Conservation (phyloP, 1,140 invertebrate species). For the Callitettix versicolor region DNA sequence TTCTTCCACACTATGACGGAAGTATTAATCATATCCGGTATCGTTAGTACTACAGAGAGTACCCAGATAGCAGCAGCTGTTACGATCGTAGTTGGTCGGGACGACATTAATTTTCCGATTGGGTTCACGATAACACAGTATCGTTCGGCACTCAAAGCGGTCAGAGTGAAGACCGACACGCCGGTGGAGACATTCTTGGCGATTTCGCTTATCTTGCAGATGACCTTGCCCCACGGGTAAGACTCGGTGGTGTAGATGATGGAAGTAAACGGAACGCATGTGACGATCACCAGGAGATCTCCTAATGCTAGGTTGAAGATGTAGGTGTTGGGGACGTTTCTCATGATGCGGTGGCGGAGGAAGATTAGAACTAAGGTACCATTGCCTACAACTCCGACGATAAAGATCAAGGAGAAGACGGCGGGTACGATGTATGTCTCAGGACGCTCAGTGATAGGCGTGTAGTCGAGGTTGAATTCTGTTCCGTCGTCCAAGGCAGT, state of each 20-base stretch:
- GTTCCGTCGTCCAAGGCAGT: too few species aligned
- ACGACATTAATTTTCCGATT: slow-evolving; percentile 52
- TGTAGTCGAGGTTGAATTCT: too few species aligned
- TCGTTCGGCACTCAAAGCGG: slow-evolving; percentile 78
- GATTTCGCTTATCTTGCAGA: slow-evolving; percentile 78
- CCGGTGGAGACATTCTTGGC: slow-evolving; percentile 86
- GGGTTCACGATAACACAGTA: slow-evolving; percentile 87
- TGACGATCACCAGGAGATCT: slow-evolving; percentile 68
- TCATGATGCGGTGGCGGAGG: slow-evolving; percentile 63
- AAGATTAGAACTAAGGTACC: slow-evolving; percentile 79
- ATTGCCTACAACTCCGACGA: slow-evolving; percentile 80
- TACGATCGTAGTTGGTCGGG: slow-evolving; percentile 32
- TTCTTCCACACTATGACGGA: slow-evolving; percentile 41
- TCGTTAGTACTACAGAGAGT: slow-evolving; percentile 61
- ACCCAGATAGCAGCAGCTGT: slow-evolving; percentile 74
- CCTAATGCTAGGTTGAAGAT: slow-evolving; percentile 62
- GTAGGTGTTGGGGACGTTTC: slow-evolving; percentile 85
- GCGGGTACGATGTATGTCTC: slow-evolving; percentile 82
- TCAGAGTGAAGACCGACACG: slow-evolving; percentile 87
- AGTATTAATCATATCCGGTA: slow-evolving; percentile 70
- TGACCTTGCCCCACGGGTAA: slow-evolving; percentile 73
- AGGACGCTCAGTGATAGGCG: slow-evolving; percentile 56
- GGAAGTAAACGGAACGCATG: slow-evolving; percentile 79
- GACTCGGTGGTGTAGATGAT: slow-evolving; percentile 75
- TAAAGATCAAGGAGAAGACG: slow-evolving; percentile 74